Evolutionary conservation across 2,113 vertebrate genomes (phyloP).

Genomic region (Agapornis roseicollis): DNA sequence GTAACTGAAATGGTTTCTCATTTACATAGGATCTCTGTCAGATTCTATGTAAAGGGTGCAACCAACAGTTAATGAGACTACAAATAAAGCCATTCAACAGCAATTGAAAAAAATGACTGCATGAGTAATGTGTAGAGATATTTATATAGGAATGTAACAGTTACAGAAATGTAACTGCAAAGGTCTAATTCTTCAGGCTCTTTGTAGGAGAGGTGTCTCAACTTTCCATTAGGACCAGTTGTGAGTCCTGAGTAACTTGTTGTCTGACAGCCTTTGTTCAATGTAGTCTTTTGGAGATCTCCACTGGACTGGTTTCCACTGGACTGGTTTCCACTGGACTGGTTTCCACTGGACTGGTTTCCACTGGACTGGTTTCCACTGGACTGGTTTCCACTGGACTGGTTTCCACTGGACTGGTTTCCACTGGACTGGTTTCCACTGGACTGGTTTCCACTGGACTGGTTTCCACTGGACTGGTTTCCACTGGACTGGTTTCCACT

Average conservation of each 20-base stretch:
- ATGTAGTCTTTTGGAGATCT: not conserved
- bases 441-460: not conserved
- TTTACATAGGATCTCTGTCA: not conserved
- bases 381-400: not conserved
- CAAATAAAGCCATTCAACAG: not conserved
- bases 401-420: not conserved
- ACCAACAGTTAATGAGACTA: not conserved
- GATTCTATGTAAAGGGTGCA: not conserved
- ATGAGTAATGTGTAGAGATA: not conserved
- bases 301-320: not conserved
- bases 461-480: not conserved
- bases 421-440: not conserved
- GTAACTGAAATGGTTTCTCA: not conserved
- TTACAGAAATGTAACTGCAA: not conserved
- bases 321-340: not conserved
- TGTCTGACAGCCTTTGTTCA: not conserved
- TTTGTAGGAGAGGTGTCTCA: not conserved
- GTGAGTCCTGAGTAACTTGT: not conserved
- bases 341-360: not conserved
- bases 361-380: not conserved
- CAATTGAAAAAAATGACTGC: not conserved
- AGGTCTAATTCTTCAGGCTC: not conserved
- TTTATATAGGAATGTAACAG: not conserved
- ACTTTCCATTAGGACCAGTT: not conserved
- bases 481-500: not conserved